Conservation (phyloP, 2,113 vertebrate species). For the Motacilla tschutschensis region DNA sequence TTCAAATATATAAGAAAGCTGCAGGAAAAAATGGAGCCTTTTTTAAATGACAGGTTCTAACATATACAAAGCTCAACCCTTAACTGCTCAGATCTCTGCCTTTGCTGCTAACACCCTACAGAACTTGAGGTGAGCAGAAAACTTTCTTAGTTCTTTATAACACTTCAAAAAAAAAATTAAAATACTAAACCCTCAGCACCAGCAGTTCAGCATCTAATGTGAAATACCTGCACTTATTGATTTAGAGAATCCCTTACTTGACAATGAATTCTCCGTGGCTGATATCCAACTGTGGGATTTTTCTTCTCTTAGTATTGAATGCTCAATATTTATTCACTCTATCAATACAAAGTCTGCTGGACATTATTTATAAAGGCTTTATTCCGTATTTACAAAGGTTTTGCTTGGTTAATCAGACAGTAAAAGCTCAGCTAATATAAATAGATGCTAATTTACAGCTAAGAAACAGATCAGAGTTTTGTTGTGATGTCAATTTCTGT, state of each 20-base stretch:
- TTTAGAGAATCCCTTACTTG: not conserved
- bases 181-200: not conserved
- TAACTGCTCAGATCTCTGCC: not conserved
- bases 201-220: not conserved
- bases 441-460: not conserved
- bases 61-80: not conserved
- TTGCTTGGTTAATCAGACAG: not conserved
- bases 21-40: not conserved
- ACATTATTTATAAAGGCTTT: not conserved
- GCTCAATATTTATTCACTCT: not conserved
- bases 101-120: not conserved
- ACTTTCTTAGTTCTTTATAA: not conserved
- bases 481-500: not conserved
- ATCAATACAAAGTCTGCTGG: not conserved
- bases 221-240: not conserved
- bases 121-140: not conserved
- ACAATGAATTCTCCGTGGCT: not conserved
- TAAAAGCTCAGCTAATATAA: not conserved
- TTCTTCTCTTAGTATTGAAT: not conserved
- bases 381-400: not conserved
- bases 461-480: not conserved
- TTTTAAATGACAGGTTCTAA: not conserved
- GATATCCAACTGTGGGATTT: not conserved
- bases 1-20: not conserved
- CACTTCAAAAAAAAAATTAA: not conserved